Base-by-base conservation (phyloP, 2,888 invertebrate species). In the Campoplex nolae region DNA sequence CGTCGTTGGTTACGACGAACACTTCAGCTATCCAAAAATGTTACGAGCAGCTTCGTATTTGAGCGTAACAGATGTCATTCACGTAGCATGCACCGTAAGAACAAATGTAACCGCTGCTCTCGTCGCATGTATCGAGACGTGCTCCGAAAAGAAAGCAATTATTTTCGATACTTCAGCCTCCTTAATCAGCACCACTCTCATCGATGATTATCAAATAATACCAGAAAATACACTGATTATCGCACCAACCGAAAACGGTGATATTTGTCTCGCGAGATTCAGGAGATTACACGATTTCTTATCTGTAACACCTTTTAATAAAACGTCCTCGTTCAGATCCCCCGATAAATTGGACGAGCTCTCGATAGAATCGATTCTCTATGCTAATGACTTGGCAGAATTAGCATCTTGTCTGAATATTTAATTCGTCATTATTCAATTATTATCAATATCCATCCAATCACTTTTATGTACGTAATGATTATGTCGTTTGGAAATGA, bases 221-320 rank as follows among this genome's bases (percentile, higher is more conserved):
- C 97, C 99, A 0, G 95, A 96, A 58, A 96, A 97, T 90, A 98
- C 98, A 7, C 94, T 99, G 83, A 98, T 99, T 98, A 97, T 98
- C 93, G 98, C 98, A 51, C 98, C 99, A 94, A 96, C 97, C 89
- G 97, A 97, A 90, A 98, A 98, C 93, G 99, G 99, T 0, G 99
- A 99, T 93, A 99, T 99, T 86, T 95, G 77, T 28, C 38, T 84
- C 1, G 77, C 81, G 11, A 28, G 51, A 35, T 87, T 81, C 70
- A 48, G 78, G 51, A 56, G 51, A 45, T 65, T 87, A 32, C 67
- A 77, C 58, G 35, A 81, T 81, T 78, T 84, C 8, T 65, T 84
- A 32, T 80, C 78, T 2, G 18, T 32, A 4, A 56, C 9, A 7
- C 54, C 45, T n/a, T 16, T 58, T 28, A 38, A 73, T 23, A 11